phyloP scores from a whole-genome alignment of 2,113 vertebrate species.

The Grammomys surdaster region DNA sequence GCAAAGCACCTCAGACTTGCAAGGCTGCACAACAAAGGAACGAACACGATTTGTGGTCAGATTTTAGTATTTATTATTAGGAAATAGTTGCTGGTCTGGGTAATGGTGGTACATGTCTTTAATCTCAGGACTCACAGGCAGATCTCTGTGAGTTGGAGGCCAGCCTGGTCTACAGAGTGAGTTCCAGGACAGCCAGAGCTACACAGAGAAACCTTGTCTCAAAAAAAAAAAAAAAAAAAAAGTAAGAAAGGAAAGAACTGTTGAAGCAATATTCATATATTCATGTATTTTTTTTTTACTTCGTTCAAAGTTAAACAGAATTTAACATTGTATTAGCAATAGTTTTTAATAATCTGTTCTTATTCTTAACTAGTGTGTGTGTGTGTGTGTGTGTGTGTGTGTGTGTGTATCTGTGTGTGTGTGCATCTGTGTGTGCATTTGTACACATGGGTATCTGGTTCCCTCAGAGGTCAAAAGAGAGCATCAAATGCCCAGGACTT shows the following conservation, averaged over 20 bases:
- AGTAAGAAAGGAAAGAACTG: background rate
- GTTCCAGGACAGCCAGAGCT: background rate
- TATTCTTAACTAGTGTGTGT: background rate
- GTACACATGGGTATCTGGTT: background rate
- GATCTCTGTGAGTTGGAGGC: background rate
- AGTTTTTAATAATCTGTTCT: background rate
- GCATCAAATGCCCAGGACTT: background rate
- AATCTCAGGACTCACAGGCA: background rate
- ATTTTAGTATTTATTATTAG: slow-evolving; percentile 45
- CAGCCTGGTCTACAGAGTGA: background rate
- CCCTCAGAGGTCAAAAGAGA: background rate
- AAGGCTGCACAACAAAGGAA: background rate
- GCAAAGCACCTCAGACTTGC: too few relatives aligned
- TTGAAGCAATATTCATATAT: background rate
- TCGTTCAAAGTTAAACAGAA: slow-evolving; percentile 62
- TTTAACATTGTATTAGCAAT: slow-evolving; percentile 62
- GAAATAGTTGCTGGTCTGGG: background rate
- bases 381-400: background rate
- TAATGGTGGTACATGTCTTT: background rate
- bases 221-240: background rate
- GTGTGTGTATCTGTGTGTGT: background rate
- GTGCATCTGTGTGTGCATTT: background rate
- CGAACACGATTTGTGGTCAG: background rate
- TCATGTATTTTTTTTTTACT: background rate
- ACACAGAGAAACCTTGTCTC: background rate